Conservation (phyloP, 2,113 vertebrate species). For the Pelusios castaneus region DNA sequence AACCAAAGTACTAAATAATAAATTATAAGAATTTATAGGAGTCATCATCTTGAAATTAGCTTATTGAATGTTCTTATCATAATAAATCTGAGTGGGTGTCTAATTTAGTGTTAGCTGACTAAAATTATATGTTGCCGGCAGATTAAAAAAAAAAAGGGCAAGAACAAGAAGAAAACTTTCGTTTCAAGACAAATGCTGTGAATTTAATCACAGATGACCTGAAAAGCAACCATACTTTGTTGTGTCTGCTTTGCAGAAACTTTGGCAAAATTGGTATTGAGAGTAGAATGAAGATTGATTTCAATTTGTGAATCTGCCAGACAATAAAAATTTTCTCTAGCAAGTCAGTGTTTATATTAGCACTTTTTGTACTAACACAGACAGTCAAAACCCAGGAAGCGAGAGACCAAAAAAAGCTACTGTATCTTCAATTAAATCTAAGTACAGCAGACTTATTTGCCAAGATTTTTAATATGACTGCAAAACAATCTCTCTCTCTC, state of each 20-base stretch:
- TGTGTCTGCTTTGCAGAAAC: conserved; percentile 50
- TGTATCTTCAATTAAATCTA: not conserved
- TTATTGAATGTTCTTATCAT: conserved; percentile 90
- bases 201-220: conserved; percentile 85
- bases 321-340: conserved; percentile 50
- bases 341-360: conserved; percentile 53
- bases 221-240: conserved; percentile 54
- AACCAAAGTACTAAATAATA: conserved; percentile 90
- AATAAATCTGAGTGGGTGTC: conserved; percentile 87
- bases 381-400: not conserved
- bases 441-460: not conserved
- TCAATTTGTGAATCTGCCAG: conserved; percentile 70
- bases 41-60: conserved; percentile 91
- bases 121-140: conserved; percentile 86
- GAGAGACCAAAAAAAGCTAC: not conserved
- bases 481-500: not conserved
- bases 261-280: conserved; percentile 49
- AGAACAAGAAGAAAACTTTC: conserved; percentile 72
- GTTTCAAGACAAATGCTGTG: conserved; percentile 85
- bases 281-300: conserved; percentile 57
- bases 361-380: not conserved
- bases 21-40: conserved; percentile 92
- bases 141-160: conserved; percentile 77
- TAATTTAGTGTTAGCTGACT: conserved; percentile 89
- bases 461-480: conserved; percentile 19